Evolutionary conservation across 2,797 vertebrate species (phyloP).

Genomic region (Paguma larvata): DNA sequence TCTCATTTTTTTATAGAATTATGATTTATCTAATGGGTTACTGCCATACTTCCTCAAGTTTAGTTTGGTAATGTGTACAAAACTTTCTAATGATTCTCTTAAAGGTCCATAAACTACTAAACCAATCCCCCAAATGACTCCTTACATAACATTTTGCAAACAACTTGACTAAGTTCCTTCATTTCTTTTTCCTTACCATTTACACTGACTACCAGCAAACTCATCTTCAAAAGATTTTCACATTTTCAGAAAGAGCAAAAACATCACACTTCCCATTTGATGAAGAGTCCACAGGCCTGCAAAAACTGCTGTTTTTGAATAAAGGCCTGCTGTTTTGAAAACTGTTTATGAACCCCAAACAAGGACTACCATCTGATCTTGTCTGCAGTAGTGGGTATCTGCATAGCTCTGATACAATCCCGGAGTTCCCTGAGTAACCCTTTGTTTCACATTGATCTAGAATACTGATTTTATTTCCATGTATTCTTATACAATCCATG

Average conservation of each 20-base stretch:
- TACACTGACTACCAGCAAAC: conserved; percentile 32
- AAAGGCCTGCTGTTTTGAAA: conserved; percentile 51
- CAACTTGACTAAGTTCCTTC: background rate
- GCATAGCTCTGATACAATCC: background rate
- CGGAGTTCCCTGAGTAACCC: background rate
- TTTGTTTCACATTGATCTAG: background rate
- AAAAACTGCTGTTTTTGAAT: conserved; percentile 10
- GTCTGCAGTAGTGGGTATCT: background rate
- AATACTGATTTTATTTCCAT: too few species aligned
- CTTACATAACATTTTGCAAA: conserved; percentile 34
- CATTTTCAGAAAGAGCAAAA: conserved; percentile 45
- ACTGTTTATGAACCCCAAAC: background rate
- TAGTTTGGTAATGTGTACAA: background rate
- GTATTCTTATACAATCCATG: accelerated
- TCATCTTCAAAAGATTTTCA: conserved; percentile 57
- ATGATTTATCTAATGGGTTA: background rate
- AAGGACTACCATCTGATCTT: background rate
- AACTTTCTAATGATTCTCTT: background rate
- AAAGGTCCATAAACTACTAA: background rate
- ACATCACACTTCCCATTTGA: background rate
- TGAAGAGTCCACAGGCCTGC: background rate
- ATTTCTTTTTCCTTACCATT: conserved; percentile 38
- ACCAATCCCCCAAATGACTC: background rate
- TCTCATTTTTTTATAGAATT: background rate
- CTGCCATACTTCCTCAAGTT: background rate